These are phyloP conservation scores for Riparia riparia DNA, from an alignment of 2,113 vertebrate genomes.

Conservation along the genomic window DNA sequence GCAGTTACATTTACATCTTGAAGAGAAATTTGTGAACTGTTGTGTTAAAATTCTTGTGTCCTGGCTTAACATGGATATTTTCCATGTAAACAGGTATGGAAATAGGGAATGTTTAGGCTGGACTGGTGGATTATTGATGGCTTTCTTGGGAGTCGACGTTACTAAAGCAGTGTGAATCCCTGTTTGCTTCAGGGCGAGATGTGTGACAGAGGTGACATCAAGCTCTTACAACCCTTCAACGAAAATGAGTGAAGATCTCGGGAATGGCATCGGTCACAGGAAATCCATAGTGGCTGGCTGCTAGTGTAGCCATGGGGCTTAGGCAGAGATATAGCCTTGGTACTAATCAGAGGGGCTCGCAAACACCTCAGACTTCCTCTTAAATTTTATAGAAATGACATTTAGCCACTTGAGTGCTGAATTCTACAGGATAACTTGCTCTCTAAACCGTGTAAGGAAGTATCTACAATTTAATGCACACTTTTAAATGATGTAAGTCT, in stretches of 20 bases:
- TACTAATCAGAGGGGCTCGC: constrained; percentile 83
- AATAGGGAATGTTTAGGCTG: constrained; percentile 89
- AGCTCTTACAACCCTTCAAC: constrained; percentile 97
- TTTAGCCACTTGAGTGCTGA: constrained; percentile 81
- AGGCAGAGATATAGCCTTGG: constrained; percentile 95
- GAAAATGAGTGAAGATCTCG: constrained; percentile 99
- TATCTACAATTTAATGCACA: constrained; percentile 69
- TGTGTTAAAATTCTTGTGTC: constrained; percentile 79
- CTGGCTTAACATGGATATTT: constrained; percentile 84
- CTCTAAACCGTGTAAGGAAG: constrained; percentile 77
- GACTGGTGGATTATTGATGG: constrained; percentile 89
- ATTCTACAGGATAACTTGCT: constrained; percentile 77
- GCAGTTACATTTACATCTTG: constrained; percentile 64
- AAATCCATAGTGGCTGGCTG: constrained; percentile 94
- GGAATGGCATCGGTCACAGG: constrained; percentile 97
- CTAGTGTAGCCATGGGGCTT: constrained; percentile 92
- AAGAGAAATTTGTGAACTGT: constrained; percentile 74
- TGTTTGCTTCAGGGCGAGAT: constrained; percentile 99
- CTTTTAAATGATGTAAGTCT: constrained; percentile 76
- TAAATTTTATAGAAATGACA: constrained; percentile 75
- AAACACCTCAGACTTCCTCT: constrained; percentile 69
- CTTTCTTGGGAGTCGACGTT: constrained; percentile 96
- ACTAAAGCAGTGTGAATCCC: constrained; percentile 99
- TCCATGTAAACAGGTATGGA: constrained; percentile 87
- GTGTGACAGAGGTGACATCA: constrained; percentile 99